These are phyloP conservation scores for Hemitrygon akajei DNA, from an alignment of 2,797 vertebrate genomes.

Conservation along the genomic window DNA sequence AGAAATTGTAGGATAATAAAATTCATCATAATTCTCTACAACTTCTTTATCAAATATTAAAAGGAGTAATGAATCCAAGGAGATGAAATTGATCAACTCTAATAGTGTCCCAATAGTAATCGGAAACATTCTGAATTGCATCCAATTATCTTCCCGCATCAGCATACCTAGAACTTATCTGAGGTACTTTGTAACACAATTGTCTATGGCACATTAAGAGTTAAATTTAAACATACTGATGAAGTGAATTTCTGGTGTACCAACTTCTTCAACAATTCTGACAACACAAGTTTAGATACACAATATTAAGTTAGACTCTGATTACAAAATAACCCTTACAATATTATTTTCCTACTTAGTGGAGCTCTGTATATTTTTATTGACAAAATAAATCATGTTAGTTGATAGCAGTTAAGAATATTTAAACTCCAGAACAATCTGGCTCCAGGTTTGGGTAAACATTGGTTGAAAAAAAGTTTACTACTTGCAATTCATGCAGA, in stretches of 20 bases:
- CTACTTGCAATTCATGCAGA: neutral
- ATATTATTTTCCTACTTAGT: neutral
- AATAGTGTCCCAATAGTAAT: neutral
- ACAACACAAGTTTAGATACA: neutral
- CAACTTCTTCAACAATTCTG: neutral
- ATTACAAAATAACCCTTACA: neutral
- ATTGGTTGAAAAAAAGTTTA: slow-evolving; percentile 10
- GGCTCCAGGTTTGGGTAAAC: neutral
- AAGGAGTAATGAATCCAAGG: too few relatives aligned
- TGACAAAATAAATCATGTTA: neutral
- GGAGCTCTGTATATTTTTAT: neutral
- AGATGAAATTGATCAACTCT: neutral
- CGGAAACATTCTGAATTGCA: too few relatives aligned
- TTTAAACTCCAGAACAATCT: neutral
- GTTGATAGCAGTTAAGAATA: neutral
- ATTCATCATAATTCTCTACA: neutral
- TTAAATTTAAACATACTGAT: neutral
- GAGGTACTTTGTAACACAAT: neutral
- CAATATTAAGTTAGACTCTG: neutral
- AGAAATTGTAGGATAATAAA: neutral
- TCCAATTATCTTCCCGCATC: neutral
- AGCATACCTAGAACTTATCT: neutral
- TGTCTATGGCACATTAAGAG: neutral
- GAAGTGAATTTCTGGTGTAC: neutral
- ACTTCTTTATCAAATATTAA: neutral